These are phyloP conservation scores for Grus americana DNA, from an alignment of 2,113 vertebrate species.

Conservation along the genomic window DNA sequence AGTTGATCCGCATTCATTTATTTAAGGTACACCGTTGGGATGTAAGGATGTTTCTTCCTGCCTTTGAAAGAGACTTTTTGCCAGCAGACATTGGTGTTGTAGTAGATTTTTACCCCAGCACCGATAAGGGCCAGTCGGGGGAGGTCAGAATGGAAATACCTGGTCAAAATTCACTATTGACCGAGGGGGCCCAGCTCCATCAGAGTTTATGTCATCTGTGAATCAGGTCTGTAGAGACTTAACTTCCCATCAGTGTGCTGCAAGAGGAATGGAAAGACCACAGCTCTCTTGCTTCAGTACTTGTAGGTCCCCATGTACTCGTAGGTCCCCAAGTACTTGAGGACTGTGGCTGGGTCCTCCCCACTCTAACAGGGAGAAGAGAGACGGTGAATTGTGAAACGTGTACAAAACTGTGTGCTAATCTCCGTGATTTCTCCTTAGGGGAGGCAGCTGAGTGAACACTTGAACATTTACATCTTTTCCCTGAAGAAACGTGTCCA, in stretches of 20 bases:
- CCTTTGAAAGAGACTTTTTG: not conserved
- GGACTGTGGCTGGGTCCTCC: not conserved
- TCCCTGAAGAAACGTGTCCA: slow-evolving; percentile 53
- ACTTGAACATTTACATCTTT: slow-evolving; percentile 65
- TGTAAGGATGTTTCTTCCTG: not conserved
- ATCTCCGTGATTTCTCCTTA: not conserved
- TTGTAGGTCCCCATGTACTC: not conserved
- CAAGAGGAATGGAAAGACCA: not conserved
- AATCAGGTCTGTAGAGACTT: not conserved
- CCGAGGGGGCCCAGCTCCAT: not conserved
- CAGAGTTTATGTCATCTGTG: not conserved
- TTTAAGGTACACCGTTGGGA: not conserved
- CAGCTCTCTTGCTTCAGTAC: not conserved
- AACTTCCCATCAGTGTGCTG: not conserved
- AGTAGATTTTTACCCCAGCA: not conserved
- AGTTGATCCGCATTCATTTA: not conserved
- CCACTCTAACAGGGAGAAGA: not conserved
- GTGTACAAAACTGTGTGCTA: not conserved
- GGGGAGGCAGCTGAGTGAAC: slow-evolving; percentile 62
- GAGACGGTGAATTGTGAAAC: not conserved
- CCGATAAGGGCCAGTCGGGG: accelerated
- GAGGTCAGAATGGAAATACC: not conserved
- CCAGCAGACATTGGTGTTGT: not conserved
- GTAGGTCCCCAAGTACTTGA: accelerated
- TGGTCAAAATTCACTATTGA: not conserved